Conservation (phyloP, 2,797 vertebrate genomes). For the Malacoctenus gilli region DNA sequence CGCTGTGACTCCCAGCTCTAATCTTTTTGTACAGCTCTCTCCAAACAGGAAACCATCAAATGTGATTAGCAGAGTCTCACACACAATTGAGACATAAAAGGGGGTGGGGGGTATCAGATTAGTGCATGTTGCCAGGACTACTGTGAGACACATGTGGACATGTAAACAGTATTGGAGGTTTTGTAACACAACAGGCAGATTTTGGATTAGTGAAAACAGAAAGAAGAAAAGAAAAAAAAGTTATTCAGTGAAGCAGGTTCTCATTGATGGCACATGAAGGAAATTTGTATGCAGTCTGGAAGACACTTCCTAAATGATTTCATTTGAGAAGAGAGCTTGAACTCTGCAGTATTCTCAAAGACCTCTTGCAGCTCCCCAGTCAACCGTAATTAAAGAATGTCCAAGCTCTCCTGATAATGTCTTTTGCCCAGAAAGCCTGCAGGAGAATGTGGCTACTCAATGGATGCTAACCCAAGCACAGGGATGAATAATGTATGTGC, state of each 20-base stretch:
- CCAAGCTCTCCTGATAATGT: constrained; percentile 36
- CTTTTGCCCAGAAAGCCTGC: constrained; percentile 35
- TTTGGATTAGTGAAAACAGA: constrained; percentile 40
- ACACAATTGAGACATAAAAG: constrained; percentile 43
- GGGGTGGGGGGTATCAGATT: constrained; percentile 54
- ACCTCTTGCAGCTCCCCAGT: constrained; percentile 19
- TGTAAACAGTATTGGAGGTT: constrained; percentile 59
- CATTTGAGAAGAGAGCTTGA: background rate
- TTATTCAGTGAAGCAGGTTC: constrained; percentile 31
- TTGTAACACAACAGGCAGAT: constrained; percentile 42
- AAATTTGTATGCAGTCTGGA: constrained; percentile 18
- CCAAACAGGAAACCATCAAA: constrained; percentile 68
- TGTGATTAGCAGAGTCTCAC: constrained; percentile 44
- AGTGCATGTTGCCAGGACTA: constrained; percentile 49
- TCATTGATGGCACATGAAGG: constrained; percentile 45
- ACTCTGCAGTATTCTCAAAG: constrained; percentile 22
- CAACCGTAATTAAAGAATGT: constrained; percentile 32
- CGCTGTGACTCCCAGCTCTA: constrained; percentile 7
- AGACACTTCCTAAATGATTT: constrained; percentile 11
- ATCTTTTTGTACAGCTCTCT: constrained; percentile 36
- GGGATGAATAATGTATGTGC: constrained; percentile 64
- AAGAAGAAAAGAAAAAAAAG: constrained; percentile 15
- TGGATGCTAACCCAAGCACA: constrained; percentile 47
- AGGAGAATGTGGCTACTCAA: constrained; percentile 37
- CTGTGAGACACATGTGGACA: constrained; percentile 60